These are phyloP conservation scores for Netelia inedita DNA, from an alignment of 2,888 invertebrate genomes.

Conservation along the genomic window DNA sequence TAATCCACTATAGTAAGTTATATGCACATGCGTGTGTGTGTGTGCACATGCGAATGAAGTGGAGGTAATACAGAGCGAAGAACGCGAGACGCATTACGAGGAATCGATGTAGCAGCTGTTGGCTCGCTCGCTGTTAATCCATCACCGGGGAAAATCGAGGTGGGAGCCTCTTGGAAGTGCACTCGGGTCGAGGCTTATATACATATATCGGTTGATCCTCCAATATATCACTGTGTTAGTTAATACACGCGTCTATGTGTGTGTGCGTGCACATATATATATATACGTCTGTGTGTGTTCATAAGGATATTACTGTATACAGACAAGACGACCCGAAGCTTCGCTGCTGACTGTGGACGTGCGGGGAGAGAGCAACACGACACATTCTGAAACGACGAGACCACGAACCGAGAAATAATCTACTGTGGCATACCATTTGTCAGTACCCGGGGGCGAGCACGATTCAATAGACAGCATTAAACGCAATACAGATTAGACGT, in stretches of 20 bases:
- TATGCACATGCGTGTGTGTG: no score
- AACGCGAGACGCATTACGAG: conserved; percentile 53
- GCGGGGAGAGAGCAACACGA: not conserved
- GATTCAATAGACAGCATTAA: conserved; percentile 35
- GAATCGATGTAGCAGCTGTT: conserved; percentile 70
- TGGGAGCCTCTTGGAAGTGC: conserved; percentile 42
- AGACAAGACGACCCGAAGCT: not conserved
- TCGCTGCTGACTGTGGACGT: conserved; percentile 37
- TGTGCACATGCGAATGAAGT: conserved; percentile 11
- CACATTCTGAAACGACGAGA: conserved; percentile 10
- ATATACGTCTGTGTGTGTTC: not conserved
- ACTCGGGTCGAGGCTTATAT: not conserved
- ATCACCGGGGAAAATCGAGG: conserved; percentile 62
- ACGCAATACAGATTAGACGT: conserved; percentile 3
- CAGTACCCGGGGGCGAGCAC: conserved; percentile 13
- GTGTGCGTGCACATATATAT: not conserved
- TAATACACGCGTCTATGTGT: not conserved
- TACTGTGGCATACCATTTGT: conserved; percentile 48
- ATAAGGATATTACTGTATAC: not conserved
- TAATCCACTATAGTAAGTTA: no score
- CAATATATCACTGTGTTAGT: not conserved
- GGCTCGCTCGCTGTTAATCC: conserved; percentile 67
- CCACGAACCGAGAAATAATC: conserved; percentile 60
- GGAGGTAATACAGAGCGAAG: conserved; percentile 25
- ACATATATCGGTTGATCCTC: not conserved